Evolutionary conservation across 2,797 vertebrate species (phyloP).

Genomic region (Mormyrops boulengeri): DNA sequence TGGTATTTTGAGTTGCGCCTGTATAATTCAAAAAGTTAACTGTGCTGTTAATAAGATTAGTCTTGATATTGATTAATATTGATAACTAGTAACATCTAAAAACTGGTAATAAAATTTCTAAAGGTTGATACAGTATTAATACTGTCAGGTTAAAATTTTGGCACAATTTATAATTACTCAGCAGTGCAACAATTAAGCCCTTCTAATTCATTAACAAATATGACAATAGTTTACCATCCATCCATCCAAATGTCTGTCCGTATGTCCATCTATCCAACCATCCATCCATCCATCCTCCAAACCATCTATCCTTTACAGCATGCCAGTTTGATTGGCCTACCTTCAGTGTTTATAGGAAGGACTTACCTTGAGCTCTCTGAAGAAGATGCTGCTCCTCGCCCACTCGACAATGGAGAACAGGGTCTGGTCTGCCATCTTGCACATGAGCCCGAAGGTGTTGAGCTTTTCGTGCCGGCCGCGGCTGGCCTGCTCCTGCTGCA

Average conservation of each 20-base stretch:
- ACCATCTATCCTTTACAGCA: not conserved
- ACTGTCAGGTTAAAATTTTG: not conserved
- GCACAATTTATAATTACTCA: not conserved
- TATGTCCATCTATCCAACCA: not conserved
- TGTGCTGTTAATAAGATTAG: not conserved
- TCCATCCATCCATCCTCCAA: not conserved
- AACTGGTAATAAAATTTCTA: slow-evolving; percentile 29
- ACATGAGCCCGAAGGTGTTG: slow-evolving; percentile 96
- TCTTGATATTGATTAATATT: not conserved
- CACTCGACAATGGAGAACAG: slow-evolving; percentile 98
- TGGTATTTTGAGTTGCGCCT: not conserved
- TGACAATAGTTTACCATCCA: not conserved
- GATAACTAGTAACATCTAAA: slow-evolving; percentile 8
- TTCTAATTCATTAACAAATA: not conserved
- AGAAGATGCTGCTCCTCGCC: slow-evolving; percentile 98
- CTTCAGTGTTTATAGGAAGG: not conserved
- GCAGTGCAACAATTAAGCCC: not conserved
- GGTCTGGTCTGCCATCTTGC: slow-evolving; percentile 98
- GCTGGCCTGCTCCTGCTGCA: slow-evolving; percentile 93
- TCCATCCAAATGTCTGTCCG: not conserved
- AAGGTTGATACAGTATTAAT: not conserved
- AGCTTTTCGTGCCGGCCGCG: slow-evolving; percentile 91
- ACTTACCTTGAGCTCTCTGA: slow-evolving; percentile 94
- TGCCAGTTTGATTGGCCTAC: not conserved
- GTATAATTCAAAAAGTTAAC: not conserved